These are phyloP conservation scores for Xenopus borealis DNA, from an alignment of 2,113 vertebrate species.

Conservation along the genomic window DNA sequence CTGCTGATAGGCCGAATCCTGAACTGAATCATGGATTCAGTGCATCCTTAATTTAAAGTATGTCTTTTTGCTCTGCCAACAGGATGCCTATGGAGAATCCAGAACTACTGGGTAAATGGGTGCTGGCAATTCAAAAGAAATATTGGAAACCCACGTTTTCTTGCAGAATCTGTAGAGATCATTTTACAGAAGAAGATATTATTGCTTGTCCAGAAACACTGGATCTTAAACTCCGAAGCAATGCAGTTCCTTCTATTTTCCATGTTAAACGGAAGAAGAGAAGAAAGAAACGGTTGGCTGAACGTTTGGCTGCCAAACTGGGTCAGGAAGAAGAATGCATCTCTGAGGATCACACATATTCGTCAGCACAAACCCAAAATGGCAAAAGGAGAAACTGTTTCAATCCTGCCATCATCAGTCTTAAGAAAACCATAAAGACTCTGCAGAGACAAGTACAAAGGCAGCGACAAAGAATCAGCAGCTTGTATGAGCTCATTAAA, in stretches of 20 bases:
- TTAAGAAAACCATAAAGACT: slow-evolving; percentile 24
- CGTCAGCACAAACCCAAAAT: neutral
- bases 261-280: slow-evolving; percentile 3
- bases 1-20: too few relatives aligned
- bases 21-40: too few relatives aligned
- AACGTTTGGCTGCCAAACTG: neutral
- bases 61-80: neutral
- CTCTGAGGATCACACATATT: slow-evolving; percentile 23
- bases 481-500: slow-evolving; percentile 15
- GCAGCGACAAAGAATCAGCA: slow-evolving; percentile 26
- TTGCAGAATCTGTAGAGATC: slow-evolving; percentile 33
- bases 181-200: slow-evolving; percentile 28
- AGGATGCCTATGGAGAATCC: slow-evolving; percentile 26
- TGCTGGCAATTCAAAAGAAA: slow-evolving; percentile 8
- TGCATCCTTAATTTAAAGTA: too few relatives aligned
- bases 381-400: neutral
- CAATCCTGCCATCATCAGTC: neutral
- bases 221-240: neutral
- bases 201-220: neutral
- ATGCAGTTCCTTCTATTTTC: slow-evolving; percentile 17
- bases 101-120: slow-evolving; percentile 15
- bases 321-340: neutral
- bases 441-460: slow-evolving; percentile 31
- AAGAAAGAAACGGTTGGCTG: slow-evolving; percentile 5
- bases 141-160: slow-evolving; percentile 11